A percentile compares a stretch with the other conserved stretches of the same genome.
Conservation (phyloP, 2,113 vertebrate genomes). For the Hassar affinis region DNA sequence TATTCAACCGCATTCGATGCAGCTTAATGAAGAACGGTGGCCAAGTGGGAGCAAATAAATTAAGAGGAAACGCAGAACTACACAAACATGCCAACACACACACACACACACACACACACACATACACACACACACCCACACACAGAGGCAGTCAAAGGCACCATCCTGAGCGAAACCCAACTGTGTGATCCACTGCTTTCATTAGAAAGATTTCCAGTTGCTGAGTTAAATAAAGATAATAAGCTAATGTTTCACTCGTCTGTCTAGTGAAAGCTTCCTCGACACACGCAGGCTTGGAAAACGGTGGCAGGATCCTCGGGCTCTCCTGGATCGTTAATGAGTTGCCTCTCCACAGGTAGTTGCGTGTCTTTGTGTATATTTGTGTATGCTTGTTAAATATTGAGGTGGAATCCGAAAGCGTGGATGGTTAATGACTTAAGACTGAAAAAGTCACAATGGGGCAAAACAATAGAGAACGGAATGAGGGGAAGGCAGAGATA, state of each 20-base stretch:
- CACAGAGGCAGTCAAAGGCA: slow-evolving; percentile 9
- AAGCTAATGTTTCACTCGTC: slow-evolving; percentile 17
- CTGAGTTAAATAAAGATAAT: slow-evolving; percentile 21
- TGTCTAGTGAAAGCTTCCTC: background rate
- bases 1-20: slow-evolving; percentile 12
- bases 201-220: slow-evolving; percentile 29
- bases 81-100: background rate
- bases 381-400: background rate
- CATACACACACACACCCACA: background rate
- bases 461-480: slow-evolving; percentile 13
- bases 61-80: background rate
- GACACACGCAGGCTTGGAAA: background rate
- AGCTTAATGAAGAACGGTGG: slow-evolving; percentile 6
- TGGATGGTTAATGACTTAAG: slow-evolving; percentile 1
- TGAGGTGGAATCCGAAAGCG: background rate
- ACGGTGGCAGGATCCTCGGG: background rate
- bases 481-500: background rate
- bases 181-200: slow-evolving; percentile 32
- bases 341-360: slow-evolving; percentile 32
- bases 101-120: too few species aligned
- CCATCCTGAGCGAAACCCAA: slow-evolving; percentile 20
- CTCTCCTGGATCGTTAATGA: slow-evolving; percentile 2
- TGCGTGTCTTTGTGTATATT: slow-evolving; percentile 11
- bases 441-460: slow-evolving; percentile 7
- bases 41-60: slow-evolving; percentile 19